Percentiles rank a stretch among this genome's conserved stretches.
Conservation (phyloP, 2,113 vertebrate species). For the Cottus gobio region DNA sequence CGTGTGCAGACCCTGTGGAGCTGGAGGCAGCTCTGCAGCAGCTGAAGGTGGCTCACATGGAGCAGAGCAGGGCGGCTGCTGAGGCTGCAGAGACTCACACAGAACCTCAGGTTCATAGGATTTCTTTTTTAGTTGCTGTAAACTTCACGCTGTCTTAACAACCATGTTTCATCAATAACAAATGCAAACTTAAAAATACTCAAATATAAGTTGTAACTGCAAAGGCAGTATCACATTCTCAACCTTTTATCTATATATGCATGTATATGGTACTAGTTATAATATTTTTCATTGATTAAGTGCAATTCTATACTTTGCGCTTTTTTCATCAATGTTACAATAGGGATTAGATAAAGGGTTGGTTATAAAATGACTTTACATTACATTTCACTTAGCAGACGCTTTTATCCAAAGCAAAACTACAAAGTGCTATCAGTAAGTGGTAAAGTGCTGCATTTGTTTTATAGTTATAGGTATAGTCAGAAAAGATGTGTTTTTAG, state of each 20-base stretch:
- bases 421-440: no score
- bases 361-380: no score
- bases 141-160: neutral
- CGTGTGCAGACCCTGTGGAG: slow-evolving; percentile 77
- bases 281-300: neutral
- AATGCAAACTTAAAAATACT: neutral
- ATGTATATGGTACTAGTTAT: no score
- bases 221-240: no score
- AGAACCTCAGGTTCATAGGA: slow-evolving; percentile 24
- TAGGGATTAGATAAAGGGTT: neutral
- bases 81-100: neutral
- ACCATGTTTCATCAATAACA: neutral
- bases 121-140: neutral
- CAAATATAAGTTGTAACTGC: no score
- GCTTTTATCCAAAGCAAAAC: no score
- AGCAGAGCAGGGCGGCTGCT: slow-evolving; percentile 13
- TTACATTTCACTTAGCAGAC: no score
- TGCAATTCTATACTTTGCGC: no score
- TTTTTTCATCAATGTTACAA: neutral
- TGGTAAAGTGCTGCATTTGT: no score
- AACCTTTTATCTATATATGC: no score
- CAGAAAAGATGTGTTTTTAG: no score
- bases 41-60: slow-evolving; percentile 47
- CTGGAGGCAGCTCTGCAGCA: slow-evolving; percentile 75
- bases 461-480: no score